Evolutionary conservation across 92 coral and sea anemone genomes (phyloP).

Genomic region (Diadumene lineata): DNA sequence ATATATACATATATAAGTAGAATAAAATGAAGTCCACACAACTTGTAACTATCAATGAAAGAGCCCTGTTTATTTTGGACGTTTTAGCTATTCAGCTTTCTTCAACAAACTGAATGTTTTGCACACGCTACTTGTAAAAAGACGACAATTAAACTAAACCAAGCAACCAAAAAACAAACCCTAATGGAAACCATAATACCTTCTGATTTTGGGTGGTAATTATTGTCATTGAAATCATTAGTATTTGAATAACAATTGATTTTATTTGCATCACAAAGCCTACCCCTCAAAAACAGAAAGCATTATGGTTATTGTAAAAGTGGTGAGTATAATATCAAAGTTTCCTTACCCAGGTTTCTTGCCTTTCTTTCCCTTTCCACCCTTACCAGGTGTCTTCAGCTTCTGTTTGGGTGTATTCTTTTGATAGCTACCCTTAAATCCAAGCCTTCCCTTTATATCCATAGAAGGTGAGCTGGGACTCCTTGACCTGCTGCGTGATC

Average conservation of each 20-base stretch:
- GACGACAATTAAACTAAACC: no score
- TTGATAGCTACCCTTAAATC: conserved; percentile 12
- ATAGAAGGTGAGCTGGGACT: conserved; percentile 36
- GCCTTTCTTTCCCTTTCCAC: conserved; percentile 56
- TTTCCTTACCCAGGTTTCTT: conserved; percentile 40
- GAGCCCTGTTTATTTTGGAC: neutral
- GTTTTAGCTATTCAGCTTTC: no score
- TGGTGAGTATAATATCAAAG: neutral
- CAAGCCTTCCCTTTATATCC: conserved; percentile 25
- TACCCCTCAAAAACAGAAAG: no score
- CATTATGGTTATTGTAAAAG: no score
- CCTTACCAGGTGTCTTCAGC: conserved; percentile 58
- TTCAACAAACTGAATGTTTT: no score
- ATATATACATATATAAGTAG: neutral
- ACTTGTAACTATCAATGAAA: neutral
- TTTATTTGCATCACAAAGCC: no score
- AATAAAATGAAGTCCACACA: neutral
- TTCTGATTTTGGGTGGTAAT: no score
- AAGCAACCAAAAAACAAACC: neutral
- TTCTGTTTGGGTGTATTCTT: conserved; percentile 67
- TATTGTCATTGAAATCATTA: no score
- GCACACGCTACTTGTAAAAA: no score
- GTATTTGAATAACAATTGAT: no score
- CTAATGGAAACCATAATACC: no score
- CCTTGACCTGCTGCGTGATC: conserved; percentile 44